These are phyloP conservation scores for Tineola bisselliella DNA, from an alignment of 2,888 invertebrate species.

Conservation along the genomic window DNA sequence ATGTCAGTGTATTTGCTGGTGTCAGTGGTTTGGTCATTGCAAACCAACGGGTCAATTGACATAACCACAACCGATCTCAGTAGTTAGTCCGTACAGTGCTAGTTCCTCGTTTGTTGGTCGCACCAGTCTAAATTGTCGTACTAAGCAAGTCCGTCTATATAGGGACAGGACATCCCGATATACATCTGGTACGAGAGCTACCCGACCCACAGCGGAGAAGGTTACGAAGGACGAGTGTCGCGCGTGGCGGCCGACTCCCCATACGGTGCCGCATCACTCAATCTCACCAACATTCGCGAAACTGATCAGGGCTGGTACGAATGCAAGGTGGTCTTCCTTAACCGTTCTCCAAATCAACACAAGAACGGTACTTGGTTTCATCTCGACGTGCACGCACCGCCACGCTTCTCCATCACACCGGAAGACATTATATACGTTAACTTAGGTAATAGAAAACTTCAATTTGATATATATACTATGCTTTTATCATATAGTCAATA, in stretches of 20 bases:
- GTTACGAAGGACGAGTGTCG: constrained; percentile 91
- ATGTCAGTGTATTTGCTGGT: not conserved
- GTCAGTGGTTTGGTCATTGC: not conserved
- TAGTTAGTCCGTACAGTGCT: constrained; percentile 9
- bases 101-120: not conserved
- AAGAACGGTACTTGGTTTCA: constrained; percentile 98
- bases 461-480: too few relatives aligned
- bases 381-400: constrained; percentile 96
- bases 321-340: constrained; percentile 94
- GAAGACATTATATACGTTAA: constrained; percentile 97
- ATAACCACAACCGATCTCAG: not conserved
- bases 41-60: not conserved
- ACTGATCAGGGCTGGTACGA: constrained; percentile 96
- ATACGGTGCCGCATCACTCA: constrained; percentile 92
- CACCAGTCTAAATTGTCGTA: not conserved
- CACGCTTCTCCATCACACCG: constrained; percentile 93
- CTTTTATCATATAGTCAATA: not conserved
- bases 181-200: constrained; percentile 99
- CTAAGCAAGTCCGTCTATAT: constrained; percentile 34
- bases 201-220: constrained; percentile 95
- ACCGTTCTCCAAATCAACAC: constrained; percentile 90
- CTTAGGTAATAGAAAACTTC: constrained; percentile 63
- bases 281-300: constrained; percentile 93
- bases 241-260: constrained; percentile 88
- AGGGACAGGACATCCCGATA: constrained; percentile 96